phyloP scores from a whole-genome alignment of 2,797 vertebrate species.

The Valencia hispanica region DNA sequence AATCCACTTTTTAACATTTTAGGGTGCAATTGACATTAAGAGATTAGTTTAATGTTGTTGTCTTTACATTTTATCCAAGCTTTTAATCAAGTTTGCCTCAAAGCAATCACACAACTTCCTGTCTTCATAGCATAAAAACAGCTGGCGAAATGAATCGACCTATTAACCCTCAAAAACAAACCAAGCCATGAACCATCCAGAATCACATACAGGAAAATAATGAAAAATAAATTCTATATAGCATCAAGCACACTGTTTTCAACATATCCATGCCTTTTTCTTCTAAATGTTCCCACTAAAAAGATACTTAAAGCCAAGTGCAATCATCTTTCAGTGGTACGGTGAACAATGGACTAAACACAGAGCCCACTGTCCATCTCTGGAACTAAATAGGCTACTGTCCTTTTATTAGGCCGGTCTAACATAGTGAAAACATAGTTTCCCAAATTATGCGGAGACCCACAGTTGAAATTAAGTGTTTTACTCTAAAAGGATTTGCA shows the following conservation, averaged over 20 bases:
- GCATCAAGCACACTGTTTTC: constrained; percentile 18
- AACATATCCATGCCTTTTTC: constrained; percentile 1
- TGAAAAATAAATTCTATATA: not conserved
- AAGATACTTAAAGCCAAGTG: constrained; percentile 13
- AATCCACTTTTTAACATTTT: not conserved
- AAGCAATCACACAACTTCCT: not conserved
- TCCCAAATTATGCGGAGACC: constrained; percentile 60
- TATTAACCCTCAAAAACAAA: constrained; percentile 14
- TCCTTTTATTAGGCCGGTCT: constrained; percentile 65
- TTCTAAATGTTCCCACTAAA: constrained; percentile 16
- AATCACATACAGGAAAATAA: not conserved
- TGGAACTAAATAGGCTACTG: constrained; percentile 63
- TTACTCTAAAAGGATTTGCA: constrained; percentile 68
- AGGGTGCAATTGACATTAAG: constrained; percentile 4
- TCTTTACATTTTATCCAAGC: constrained; percentile 8
- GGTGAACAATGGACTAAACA: constrained; percentile 49
- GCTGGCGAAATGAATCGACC: constrained; percentile 11
- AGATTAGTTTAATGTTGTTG: constrained; percentile 5
- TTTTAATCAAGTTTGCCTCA: constrained; percentile 11
- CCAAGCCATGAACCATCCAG: constrained; percentile 9
- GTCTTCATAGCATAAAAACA: constrained; percentile 3
- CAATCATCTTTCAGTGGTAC: constrained; percentile 37
- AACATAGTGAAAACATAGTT: constrained; percentile 67
- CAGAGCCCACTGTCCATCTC: constrained; percentile 52
- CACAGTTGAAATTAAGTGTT: constrained; percentile 59